These are phyloP conservation scores for Ostrea denselamellosa DNA, from an alignment of 1,140 invertebrate species.

Conservation along the genomic window DNA sequence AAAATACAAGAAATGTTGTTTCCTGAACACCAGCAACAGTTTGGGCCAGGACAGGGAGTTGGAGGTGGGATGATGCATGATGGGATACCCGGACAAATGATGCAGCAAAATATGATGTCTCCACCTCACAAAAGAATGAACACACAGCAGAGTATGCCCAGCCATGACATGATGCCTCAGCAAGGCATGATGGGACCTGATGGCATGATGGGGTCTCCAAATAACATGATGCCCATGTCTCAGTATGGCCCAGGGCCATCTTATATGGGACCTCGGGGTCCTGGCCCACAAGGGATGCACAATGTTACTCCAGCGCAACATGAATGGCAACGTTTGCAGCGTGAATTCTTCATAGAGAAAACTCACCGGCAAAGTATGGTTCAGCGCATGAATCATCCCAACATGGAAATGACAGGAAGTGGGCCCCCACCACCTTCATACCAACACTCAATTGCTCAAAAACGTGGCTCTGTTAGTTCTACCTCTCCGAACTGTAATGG, in stretches of 20 bases:
- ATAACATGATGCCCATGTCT: slow-evolving; percentile 60
- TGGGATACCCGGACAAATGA: slow-evolving; percentile 63
- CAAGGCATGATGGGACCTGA: slow-evolving; percentile 58
- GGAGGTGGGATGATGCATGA: slow-evolving; percentile 66
- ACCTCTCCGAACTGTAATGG: slow-evolving; percentile 71
- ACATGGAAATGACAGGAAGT: slow-evolving; percentile 64
- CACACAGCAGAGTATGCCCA: slow-evolving; percentile 68
- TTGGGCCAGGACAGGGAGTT: slow-evolving; percentile 52
- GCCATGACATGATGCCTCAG: slow-evolving; percentile 64
- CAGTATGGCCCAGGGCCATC: slow-evolving; percentile 59
- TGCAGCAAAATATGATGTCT: slow-evolving; percentile 73
- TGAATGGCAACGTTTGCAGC: slow-evolving; percentile 91
- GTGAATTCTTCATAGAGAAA: slow-evolving; percentile 77
- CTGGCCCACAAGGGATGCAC: slow-evolving; percentile 68
- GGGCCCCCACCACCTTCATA: slow-evolving; percentile 72
- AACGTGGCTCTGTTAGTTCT: slow-evolving; percentile 64
- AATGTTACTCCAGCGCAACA: slow-evolving; percentile 76
- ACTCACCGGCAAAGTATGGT: slow-evolving; percentile 73
- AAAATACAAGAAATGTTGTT: slow-evolving; percentile 96
- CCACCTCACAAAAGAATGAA: slow-evolving; percentile 74
- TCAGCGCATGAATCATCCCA: slow-evolving; percentile 60
- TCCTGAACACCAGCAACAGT: slow-evolving; percentile 82
- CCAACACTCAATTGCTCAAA: slow-evolving; percentile 74
- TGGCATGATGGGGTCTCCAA: slow-evolving; percentile 71
- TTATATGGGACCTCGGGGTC: slow-evolving; percentile 51